phyloP scores from a whole-genome alignment of 2,113 vertebrate genomes.

The Corythornis cristatus region DNA sequence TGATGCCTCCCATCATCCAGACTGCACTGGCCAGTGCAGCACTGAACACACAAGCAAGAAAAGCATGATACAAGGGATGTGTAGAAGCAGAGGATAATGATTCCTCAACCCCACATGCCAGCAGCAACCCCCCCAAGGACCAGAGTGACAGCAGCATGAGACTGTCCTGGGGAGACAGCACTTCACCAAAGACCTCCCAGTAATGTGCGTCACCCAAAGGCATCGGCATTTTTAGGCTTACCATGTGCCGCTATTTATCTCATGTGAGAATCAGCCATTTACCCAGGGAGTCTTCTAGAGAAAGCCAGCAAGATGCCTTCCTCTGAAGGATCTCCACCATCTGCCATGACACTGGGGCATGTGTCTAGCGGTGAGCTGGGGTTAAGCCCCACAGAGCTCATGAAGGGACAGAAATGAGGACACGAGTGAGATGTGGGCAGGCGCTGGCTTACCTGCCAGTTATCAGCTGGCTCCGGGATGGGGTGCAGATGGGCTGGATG shows the following conservation, averaged over 20 bases:
- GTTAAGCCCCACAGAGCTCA: background rate
- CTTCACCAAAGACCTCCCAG: background rate
- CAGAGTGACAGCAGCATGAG: background rate
- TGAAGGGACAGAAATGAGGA: background rate
- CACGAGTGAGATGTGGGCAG: background rate
- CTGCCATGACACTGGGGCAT: background rate
- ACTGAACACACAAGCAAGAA: fast-evolving
- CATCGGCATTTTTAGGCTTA: background rate
- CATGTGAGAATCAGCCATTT: background rate
- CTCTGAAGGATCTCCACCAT: background rate
- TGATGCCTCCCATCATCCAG: background rate
- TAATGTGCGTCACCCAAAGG: background rate
- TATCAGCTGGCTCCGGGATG: conserved; percentile 94
- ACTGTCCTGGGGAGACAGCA: background rate
- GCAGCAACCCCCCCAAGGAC: background rate
- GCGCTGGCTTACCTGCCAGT: conserved; percentile 88
- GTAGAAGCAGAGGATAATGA: background rate
- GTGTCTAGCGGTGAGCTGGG: fast-evolving
- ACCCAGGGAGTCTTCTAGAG: background rate
- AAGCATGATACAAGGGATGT: fast-evolving
- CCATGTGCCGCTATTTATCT: background rate
- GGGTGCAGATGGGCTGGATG: conserved; percentile 97
- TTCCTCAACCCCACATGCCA: background rate
- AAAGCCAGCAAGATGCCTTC: background rate
- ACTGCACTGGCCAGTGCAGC: background rate